These are phyloP conservation scores for Eubucco bourcierii DNA, from an alignment of 2,113 vertebrate genomes.

Conservation along the genomic window DNA sequence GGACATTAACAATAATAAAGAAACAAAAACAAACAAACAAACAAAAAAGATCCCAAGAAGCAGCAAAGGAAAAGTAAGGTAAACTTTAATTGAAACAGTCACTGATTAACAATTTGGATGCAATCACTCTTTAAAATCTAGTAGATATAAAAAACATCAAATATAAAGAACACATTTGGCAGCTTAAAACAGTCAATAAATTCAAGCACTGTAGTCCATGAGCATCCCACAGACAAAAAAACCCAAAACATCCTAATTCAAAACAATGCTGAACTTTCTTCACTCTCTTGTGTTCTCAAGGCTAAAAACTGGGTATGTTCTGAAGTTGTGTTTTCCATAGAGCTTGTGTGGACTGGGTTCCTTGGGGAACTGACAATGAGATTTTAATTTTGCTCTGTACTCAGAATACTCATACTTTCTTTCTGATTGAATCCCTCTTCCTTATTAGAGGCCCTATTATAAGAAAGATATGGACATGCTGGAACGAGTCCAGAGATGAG, in stretches of 20 bases:
- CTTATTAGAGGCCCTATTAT: background rate
- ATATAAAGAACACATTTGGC: background rate
- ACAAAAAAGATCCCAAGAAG: rapidly evolving
- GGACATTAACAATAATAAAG: background rate
- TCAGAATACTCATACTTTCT: background rate
- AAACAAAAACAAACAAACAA: too few relatives aligned
- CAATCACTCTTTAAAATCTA: background rate
- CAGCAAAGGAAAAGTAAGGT: background rate
- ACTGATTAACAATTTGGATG: background rate
- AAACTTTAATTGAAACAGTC: background rate
- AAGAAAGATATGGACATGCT: too few relatives aligned
- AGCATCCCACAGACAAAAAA: background rate
- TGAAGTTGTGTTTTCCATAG: background rate
- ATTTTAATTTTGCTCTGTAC: rapidly evolving
- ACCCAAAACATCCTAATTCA: background rate
- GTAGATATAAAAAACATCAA: background rate
- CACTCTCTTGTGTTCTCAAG: background rate
- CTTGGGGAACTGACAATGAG: background rate
- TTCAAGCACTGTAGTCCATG: background rate
- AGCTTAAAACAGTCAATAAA: background rate
- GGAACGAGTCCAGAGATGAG: too few relatives aligned
- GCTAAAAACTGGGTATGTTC: rapidly evolving
- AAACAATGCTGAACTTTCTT: background rate
- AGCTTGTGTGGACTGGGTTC: background rate
- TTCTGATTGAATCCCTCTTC: background rate